phyloP scores from a whole-genome alignment of 2,888 invertebrate genomes.

The Leptinotarsa haldemani region DNA sequence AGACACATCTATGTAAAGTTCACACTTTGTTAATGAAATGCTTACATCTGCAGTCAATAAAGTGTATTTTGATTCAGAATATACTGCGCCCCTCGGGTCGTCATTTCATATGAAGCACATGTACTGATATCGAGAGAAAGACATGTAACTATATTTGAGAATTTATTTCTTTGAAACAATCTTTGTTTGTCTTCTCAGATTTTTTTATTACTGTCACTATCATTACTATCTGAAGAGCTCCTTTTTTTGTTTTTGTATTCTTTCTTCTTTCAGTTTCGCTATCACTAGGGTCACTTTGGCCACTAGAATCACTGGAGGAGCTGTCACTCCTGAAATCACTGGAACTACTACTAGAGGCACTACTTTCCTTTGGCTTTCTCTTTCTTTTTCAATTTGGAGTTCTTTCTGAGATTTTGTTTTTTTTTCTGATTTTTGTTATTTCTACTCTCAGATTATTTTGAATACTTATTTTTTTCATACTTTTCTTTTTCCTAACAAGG shows the following conservation, averaged over 20 bases:
- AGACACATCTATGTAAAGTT: no score
- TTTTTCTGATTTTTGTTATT: background rate
- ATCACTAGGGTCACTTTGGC: slow-evolving; percentile 45
- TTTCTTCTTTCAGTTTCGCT: slow-evolving; percentile 49
- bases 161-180: no score
- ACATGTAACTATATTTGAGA: no score
- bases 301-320: slow-evolving; percentile 12
- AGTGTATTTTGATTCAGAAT: no score
- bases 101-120: no score
- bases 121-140: no score
- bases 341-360: slow-evolving; percentile 13
- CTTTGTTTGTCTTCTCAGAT: slow-evolving; percentile 3
- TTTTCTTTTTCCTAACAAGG: background rate
- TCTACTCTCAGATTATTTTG: background rate
- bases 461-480: background rate
- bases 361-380: slow-evolving; percentile 22
- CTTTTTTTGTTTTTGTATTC: slow-evolving; percentile 40
- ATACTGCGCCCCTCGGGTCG: no score
- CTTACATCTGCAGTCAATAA: no score
- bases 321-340: slow-evolving; percentile 20
- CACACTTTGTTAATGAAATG: no score
- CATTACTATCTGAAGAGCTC: slow-evolving; percentile 38
- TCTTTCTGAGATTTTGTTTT: background rate
- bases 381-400: slow-evolving; percentile 6
- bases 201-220: slow-evolving; percentile 6